These are phyloP conservation scores for Chrysomallon squamiferum DNA, from an alignment of 1,140 invertebrate species.

Conservation along the genomic window DNA sequence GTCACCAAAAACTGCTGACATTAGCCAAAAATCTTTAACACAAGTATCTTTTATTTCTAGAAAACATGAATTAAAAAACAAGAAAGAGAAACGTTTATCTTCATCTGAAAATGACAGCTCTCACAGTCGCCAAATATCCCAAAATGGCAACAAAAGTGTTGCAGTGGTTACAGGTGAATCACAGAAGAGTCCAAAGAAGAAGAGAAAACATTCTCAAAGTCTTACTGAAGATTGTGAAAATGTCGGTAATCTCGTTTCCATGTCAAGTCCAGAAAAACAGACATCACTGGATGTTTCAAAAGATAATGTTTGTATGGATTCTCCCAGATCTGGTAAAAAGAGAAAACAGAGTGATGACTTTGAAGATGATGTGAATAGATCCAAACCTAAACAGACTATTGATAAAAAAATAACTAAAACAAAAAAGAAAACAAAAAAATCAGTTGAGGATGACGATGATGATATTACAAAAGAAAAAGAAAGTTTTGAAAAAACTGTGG, in stretches of 20 bases:
- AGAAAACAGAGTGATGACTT: neutral
- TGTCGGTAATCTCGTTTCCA: too few species aligned
- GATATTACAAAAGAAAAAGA: neutral
- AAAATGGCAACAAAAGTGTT: too few species aligned
- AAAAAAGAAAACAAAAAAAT: neutral
- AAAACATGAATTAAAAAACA: too few species aligned
- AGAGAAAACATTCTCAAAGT: neutral
- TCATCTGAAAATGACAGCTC: neutral
- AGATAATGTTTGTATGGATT: neutral
- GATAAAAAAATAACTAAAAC: neutral
- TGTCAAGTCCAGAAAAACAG: too few species aligned
- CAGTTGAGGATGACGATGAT: slow-evolving; percentile 7
- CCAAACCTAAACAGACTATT: neutral
- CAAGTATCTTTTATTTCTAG: too few species aligned
- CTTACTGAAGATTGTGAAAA: too few species aligned
- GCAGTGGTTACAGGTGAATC: too few species aligned
- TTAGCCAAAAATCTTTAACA: too few species aligned
- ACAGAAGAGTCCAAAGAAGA: neutral
- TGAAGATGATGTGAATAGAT: neutral
- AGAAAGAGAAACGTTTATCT: too few species aligned
- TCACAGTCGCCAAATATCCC: too few species aligned
- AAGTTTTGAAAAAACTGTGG: slow-evolving; percentile 13
- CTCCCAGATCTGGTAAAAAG: slow-evolving; percentile 20
- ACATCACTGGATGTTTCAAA: neutral
- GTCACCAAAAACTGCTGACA: too few species aligned